Percentiles rank a stretch among this genome's conserved stretches.
Conservation (phyloP, 2,113 vertebrate species). For the Lethenteron camtschaticum region DNA sequence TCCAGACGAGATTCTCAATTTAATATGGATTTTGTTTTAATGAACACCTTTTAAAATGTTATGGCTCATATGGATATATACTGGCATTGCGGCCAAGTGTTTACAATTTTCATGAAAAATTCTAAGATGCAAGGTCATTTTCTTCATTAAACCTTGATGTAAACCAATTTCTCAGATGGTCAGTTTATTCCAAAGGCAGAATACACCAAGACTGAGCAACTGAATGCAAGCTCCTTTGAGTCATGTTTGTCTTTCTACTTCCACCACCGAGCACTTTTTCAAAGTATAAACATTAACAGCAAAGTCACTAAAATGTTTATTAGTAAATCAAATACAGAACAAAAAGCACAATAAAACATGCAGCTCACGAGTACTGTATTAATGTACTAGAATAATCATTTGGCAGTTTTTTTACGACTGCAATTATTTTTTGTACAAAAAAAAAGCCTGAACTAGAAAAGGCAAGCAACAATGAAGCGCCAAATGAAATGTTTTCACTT, state of each 20-base stretch:
- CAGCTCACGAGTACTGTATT: neutral
- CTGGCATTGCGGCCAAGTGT: too few species aligned
- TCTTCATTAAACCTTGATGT: neutral
- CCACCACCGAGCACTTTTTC: neutral
- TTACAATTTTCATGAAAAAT: neutral
- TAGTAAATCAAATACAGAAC: slow-evolving; percentile 4
- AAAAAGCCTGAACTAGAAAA: neutral
- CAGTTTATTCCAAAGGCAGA: neutral
- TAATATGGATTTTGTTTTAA: too few species aligned
- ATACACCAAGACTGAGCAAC: neutral
- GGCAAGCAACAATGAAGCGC: neutral
- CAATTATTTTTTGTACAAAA: neutral
- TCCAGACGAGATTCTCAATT: too few species aligned
- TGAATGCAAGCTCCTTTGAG: neutral
- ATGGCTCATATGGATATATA: too few species aligned
- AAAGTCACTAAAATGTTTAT: neutral
- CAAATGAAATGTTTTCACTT: neutral
- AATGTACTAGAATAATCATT: neutral
- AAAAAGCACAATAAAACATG: neutral
- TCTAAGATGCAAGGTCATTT: neutral
- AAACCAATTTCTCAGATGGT: neutral
- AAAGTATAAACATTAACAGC: neutral
- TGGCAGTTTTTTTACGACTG: neutral
- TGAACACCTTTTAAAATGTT: too few species aligned
- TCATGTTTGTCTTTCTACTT: neutral